phyloP scores from a whole-genome alignment of 2,113 vertebrate genomes.

The Cephalopterus ornatus region DNA sequence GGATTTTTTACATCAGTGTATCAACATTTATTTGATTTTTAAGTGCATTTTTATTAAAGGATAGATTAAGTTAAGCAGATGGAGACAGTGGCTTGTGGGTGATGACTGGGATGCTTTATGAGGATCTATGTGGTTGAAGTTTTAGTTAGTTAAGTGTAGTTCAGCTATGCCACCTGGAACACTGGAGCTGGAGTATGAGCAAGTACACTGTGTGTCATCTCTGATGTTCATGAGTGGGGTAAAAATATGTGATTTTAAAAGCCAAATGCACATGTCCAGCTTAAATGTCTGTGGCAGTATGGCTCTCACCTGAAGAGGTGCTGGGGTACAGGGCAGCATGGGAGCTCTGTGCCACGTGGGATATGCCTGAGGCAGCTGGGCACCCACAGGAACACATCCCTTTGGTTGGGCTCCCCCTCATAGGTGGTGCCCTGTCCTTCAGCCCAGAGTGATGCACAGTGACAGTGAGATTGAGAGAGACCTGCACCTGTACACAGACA shows the following conservation, averaged over 20 bases:
- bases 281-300: background rate
- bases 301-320: background rate
- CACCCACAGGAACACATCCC: background rate
- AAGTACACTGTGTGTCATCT: background rate
- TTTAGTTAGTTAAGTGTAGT: background rate
- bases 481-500: too few species aligned
- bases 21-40: background rate
- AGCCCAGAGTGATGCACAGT: background rate
- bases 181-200: background rate
- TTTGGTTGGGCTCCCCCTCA: fast-evolving
- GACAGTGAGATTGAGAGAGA: background rate
- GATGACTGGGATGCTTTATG: background rate
- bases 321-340: fast-evolving
- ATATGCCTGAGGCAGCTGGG: fast-evolving
- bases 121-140: background rate
- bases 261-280: background rate
- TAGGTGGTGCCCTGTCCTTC: background rate
- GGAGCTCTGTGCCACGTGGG: background rate
- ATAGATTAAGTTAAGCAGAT: background rate
- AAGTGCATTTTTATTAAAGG: background rate
- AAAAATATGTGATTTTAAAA: background rate
- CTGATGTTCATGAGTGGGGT: background rate
- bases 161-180: background rate
- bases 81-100: background rate
- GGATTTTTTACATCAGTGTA: background rate